Evolutionary conservation across 2,113 vertebrate species (phyloP).

Genomic region (Tachycineta bicolor): DNA sequence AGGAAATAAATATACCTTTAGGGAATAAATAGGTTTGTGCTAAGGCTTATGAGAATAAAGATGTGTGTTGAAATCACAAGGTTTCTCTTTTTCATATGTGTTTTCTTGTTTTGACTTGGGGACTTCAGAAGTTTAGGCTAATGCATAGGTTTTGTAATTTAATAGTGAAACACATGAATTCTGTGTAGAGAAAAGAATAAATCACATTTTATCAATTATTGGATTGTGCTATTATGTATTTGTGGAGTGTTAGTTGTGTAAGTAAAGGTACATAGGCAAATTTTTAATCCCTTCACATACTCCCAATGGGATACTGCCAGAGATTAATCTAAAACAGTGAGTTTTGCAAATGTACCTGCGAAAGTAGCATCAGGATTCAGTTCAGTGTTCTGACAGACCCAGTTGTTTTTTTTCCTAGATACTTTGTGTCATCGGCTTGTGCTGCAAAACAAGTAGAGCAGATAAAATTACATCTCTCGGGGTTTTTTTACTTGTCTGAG

Average conservation of each 20-base stretch:
- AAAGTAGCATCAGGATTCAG: not conserved
- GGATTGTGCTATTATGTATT: not conserved
- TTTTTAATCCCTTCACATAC: not conserved
- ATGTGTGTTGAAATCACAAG: not conserved
- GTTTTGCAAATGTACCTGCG: not conserved
- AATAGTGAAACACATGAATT: not conserved
- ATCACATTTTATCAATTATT: not conserved
- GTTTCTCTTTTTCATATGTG: not conserved
- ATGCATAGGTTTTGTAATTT: not conserved
- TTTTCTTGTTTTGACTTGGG: not conserved
- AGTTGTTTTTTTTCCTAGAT: not conserved
- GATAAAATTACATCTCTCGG: not conserved
- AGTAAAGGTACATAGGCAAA: not conserved
- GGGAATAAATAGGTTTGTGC: not conserved
- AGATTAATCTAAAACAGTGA: not conserved
- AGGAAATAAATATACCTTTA: not conserved
- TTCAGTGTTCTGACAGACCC: not conserved
- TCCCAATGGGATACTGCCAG: not conserved
- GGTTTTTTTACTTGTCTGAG: not conserved
- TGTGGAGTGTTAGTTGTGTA: not conserved
- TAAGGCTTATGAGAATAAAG: not conserved
- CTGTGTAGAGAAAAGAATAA: not conserved
- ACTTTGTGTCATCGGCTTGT: not conserved
- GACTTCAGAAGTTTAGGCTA: not conserved
- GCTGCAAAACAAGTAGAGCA: not conserved